Evolutionary conservation across 1,140 invertebrate genomes (phyloP), one percentile per base, ranked within the genome.

Genomic region (Rhyacophila brunnea): DNA sequence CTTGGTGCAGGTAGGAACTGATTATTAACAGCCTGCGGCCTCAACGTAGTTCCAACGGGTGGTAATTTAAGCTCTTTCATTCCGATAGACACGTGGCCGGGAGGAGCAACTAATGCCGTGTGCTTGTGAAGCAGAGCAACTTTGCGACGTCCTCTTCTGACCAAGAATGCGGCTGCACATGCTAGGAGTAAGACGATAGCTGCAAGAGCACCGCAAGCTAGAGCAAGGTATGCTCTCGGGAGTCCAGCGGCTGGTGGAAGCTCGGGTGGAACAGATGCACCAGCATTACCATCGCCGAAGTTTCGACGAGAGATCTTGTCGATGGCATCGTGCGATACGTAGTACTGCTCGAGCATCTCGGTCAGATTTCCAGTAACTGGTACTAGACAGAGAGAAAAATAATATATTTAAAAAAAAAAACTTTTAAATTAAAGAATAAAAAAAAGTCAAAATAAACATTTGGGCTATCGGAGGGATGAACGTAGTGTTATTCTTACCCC

Each of bases 181-280:
- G 83, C 85, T n/a, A 87, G 69, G 1, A 90, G 74, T 0, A 91
- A 73, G 0, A 86, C 82, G 1, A 88, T 80, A 50, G 90, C 85
- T 0, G 89, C 90, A 38, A 93, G 69, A 0, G 87, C 85, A 0
- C 90, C 91, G 48, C 90, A 91, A 17, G 91, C 86, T 32, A 93
- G 78, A 0, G 90, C 90, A 23, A 93, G 88, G 67, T 90, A 90
- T 0, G 88, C 84, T 71, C 85, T 81, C 0, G 85, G 28, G 72
- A 19, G 47, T 7, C 58, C 64, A 0, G 69, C 67, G n/a, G 65
- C 15, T 59, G 66, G 76, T 67, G 49, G 53, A 50, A 66, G 6
- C 67, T 65, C 35, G 0, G 49, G 32, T 3, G 38, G 15, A 15
- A n/a, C 38, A n/a, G 38, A n/a, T 15, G 38, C 38, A 15, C 38